Evolutionary conservation across 2,113 vertebrate species (phyloP), one percentile per base, ranked within the genome.

Genomic region (Ranitomeya imitator): DNA sequence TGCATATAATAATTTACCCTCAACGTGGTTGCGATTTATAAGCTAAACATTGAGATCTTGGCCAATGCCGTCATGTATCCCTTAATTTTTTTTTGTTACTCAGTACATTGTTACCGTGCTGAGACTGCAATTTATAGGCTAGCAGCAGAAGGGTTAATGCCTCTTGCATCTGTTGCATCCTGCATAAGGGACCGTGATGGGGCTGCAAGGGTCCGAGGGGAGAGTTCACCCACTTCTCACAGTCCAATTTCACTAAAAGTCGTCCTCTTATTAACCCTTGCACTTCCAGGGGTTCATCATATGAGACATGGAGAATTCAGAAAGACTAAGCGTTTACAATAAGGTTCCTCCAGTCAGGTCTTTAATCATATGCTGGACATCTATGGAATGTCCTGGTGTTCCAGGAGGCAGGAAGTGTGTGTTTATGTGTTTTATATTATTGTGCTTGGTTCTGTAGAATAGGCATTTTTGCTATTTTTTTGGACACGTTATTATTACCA

Each of bases 161-260:
- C n/a, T 59, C 78, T 26, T 60, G n/a, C 78, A 80, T 80, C 78
- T 80, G 78, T 7, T 80, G 21, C 54, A 80, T 80, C 55, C 55
- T 80, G 23, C 23, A 59, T 80, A 26, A 26, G 55, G 23, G 78
- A 26, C 78, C n/a, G 26, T 31, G 9, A 23, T 54, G 77, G 77
- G 54, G 77, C 52, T 55, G 5, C 52, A 10, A 57, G 23, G 23
- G 78, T 80, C n/a, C 60, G 55, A 60, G 55, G 78, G 59, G n/a
- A 80, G 78, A 80, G 78, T 80, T 80, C 78, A 80, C 55, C 55
- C n/a, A 60, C 78, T 80, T 80, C 55, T 80, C 78, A 80, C 55
- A 80, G 23, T 79, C 77, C 51, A 23, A 2, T 23, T 57, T 54
- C 76, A 16, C 52, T 23, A 57, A 13, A 73, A 31, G 23, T 26